Conservation (phyloP, 2,888 invertebrate genomes). For the Calephelis perditalis region DNA sequence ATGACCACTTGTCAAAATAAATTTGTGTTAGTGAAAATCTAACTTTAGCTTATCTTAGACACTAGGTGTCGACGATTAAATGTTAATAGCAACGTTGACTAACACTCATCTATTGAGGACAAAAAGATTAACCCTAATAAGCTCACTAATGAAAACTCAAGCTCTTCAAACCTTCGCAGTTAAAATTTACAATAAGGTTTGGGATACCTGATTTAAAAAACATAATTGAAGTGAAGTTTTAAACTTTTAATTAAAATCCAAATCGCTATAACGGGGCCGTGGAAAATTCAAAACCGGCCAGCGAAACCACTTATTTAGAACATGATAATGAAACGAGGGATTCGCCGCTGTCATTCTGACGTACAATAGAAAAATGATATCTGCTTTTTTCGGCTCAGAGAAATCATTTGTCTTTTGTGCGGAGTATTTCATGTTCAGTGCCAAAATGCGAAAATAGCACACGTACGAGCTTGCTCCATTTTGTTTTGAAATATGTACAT, state of each 20-base stretch:
- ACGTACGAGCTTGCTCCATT: conserved; percentile 8
- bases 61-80: no score
- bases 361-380: conserved; percentile 25
- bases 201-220: neutral
- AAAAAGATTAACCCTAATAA: no score
- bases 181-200: no score
- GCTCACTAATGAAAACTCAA: no score
- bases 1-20: no score
- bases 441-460: conserved; percentile 12
- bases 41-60: no score
- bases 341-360: conserved; percentile 24
- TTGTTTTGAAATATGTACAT: conserved; percentile 13
- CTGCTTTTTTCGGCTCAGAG: conserved; percentile 21
- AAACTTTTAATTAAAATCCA: conserved; percentile 20
- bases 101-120: no score
- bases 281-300: conserved; percentile 16
- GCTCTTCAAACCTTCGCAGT: no score
- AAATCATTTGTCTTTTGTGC: conserved; percentile 24
- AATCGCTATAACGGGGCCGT: conserved; percentile 13
- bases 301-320: conserved; percentile 23
- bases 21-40: no score
- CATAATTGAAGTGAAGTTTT: conserved; percentile 14
- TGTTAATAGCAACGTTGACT: no score
- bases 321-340: conserved; percentile 26
- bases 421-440: conserved; percentile 21